Evolutionary conservation across 2,113 vertebrate genomes (phyloP), one percentile per base, ranked within the genome.

Genomic region (Labrus mixtus): DNA sequence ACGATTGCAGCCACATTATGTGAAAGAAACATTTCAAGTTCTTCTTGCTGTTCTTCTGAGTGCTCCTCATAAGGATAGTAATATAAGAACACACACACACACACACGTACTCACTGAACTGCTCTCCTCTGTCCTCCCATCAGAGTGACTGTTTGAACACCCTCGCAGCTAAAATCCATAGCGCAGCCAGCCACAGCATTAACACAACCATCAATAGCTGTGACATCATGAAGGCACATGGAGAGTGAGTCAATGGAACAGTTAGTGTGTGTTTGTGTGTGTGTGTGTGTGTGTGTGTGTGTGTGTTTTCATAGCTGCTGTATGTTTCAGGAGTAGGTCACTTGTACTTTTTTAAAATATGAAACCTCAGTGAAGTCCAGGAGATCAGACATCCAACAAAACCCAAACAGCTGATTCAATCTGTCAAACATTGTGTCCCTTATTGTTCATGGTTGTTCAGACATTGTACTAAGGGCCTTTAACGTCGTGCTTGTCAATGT

Each of bases 161-260:
- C 46, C 89, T 70, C 53, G 65, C 36, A 78, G 87, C 79, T 67
- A 86, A 84, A 87, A 89, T 85, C 86, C 69, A 88, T 89, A 6
- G 48, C 73, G 8, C 56, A 10, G 48, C 48, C 25, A 20, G 71
- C 64, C 9, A 8, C 64, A 57, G 78, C 70, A 37, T 78, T 67
- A 76, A 67, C 68, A 7, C 68, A 50, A 8, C 13, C 72, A 51
- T 89, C 85, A 10, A 86, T 83, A 48, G 68, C 71, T 12, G 60
- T 58, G 80, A 61, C 39, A 15, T 80, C 70, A 76, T 12, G 0
- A 3, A 43, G 22, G 60, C 53, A 20, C 68, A 61, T n/a, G 55
- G 56, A 15, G 22, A 29, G 54, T 45, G 73, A 39, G 70, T 73
- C 63, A 20, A 43, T 51, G 67, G 19, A 4, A 0, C 1, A 3